These are phyloP conservation scores for Etia nguti DNA, from an alignment of 2,113 vertebrate genomes.

Conservation along the genomic window DNA sequence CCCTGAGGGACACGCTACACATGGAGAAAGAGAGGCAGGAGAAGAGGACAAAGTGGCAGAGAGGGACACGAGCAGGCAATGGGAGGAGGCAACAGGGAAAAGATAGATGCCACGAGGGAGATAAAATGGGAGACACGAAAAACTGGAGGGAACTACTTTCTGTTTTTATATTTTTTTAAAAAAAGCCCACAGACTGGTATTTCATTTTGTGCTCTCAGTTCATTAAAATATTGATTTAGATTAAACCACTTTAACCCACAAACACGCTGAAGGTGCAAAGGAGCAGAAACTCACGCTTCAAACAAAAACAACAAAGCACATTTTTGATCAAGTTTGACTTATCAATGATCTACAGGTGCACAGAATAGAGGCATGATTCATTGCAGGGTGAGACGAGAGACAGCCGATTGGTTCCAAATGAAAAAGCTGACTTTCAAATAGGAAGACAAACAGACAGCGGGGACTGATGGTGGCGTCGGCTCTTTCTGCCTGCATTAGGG, in stretches of 20 bases:
- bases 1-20: constrained; percentile 32
- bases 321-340: constrained; percentile 49
- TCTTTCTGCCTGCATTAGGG: constrained; percentile 60
- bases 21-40: constrained; percentile 21
- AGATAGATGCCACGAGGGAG: background rate
- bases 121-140: background rate
- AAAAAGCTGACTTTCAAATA: constrained; percentile 58
- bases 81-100: constrained; percentile 10
- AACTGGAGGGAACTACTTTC: background rate
- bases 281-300: background rate
- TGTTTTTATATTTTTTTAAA: background rate
- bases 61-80: background rate
- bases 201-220: background rate
- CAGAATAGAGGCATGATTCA: constrained; percentile 41
- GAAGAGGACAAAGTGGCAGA: constrained; percentile 21
- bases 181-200: background rate
- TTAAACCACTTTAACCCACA: background rate
- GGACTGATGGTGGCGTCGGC: constrained; percentile 26
- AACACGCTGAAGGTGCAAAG: background rate
- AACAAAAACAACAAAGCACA: constrained; percentile 39
- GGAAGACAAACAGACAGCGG: constrained; percentile 58
- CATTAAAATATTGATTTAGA: constrained; percentile 2
- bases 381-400: constrained; percentile 14
- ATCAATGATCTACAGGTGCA: constrained; percentile 55
- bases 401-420: constrained; percentile 60